A percentile compares a stretch with the other conserved stretches of the same genome.
Conservation (phyloP, 2,797 vertebrate species). For the Chelon labrosus region DNA sequence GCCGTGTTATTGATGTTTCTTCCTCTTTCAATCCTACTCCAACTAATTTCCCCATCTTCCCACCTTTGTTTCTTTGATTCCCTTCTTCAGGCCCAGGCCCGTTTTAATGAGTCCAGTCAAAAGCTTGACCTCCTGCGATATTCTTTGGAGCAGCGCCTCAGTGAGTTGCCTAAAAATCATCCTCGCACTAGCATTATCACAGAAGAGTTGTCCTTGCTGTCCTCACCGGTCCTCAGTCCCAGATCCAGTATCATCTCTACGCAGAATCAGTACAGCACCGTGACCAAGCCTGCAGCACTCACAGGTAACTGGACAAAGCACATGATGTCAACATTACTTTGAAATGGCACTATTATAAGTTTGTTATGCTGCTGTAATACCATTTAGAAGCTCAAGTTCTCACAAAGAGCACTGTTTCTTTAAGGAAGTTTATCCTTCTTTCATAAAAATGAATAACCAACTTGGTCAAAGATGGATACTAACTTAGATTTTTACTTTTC, state of each 20-base stretch:
- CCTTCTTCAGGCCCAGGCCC: slow-evolving; percentile 90
- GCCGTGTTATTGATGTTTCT: slow-evolving; percentile 25
- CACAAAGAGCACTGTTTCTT: too few relatives aligned
- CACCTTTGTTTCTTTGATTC: background rate
- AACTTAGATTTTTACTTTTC: too few relatives aligned
- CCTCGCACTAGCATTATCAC: slow-evolving; percentile 95
- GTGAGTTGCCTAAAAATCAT: slow-evolving; percentile 94
- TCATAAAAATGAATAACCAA: too few relatives aligned
- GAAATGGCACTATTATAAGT: too few relatives aligned
- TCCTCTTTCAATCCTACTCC: background rate
- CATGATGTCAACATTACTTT: too few relatives aligned
- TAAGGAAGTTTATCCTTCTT: too few relatives aligned
- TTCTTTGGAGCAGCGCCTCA: slow-evolving; percentile 95
- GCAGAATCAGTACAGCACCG: slow-evolving; percentile 95
- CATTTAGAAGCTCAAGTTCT: too few relatives aligned
- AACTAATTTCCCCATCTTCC: background rate
- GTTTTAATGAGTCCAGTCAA: slow-evolving; percentile 97
- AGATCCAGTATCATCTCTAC: slow-evolving; percentile 93
- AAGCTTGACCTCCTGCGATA: slow-evolving; percentile 95
- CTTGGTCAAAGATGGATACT: too few relatives aligned
- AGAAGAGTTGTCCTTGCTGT: slow-evolving; percentile 93
- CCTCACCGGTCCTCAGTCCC: slow-evolving; percentile 93
- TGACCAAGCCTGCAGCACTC: slow-evolving; percentile 95
- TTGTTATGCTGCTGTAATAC: too few relatives aligned
- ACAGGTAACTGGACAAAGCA: slow-evolving; percentile 85